Percentiles rank a stretch among this genome's conserved stretches.
These are phyloP conservation scores for Tenthredo mesomela DNA, from an alignment of 2,888 invertebrate genomes.

Conservation along the genomic window DNA sequence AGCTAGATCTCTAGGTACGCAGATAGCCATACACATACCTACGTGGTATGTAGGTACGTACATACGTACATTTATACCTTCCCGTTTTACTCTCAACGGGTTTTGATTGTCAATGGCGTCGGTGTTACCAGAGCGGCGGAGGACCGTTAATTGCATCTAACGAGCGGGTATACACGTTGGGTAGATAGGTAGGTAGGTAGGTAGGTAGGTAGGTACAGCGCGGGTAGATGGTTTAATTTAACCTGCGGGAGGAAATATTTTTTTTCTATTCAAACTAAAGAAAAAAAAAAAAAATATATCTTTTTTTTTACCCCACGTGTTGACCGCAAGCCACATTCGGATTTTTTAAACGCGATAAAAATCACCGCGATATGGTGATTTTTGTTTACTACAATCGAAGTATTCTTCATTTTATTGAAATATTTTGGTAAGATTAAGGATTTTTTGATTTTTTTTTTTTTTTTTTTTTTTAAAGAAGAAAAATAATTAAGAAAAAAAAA, in stretches of 20 bases:
- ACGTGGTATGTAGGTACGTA: not conserved
- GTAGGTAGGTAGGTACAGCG: no score
- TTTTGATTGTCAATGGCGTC: conserved; percentile 48
- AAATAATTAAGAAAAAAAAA: not conserved
- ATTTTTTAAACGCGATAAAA: not conserved
- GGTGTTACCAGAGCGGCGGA: conserved; percentile 5
- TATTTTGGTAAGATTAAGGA: not conserved
- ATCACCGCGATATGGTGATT: not conserved
- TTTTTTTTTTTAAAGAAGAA: no score
- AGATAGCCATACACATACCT: not conserved
- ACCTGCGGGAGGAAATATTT: not conserved
- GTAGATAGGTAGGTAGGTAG: not conserved
- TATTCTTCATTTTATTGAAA: not conserved
- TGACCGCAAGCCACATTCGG: not conserved
- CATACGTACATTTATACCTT: not conserved
- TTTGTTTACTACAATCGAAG: not conserved
- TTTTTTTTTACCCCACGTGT: not conserved
- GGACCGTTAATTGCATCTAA: conserved; percentile 47
- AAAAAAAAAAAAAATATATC: not conserved
- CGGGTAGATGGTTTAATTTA: conserved; percentile 4
- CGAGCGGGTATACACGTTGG: conserved; percentile 19
- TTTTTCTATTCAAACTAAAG: not conserved
- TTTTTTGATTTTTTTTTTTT: no score
- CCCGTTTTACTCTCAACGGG: conserved; percentile 19
- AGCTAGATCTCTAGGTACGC: not conserved